Evolutionary conservation across 2,113 vertebrate species (phyloP).

Genomic region (Chaetura pelagica): DNA sequence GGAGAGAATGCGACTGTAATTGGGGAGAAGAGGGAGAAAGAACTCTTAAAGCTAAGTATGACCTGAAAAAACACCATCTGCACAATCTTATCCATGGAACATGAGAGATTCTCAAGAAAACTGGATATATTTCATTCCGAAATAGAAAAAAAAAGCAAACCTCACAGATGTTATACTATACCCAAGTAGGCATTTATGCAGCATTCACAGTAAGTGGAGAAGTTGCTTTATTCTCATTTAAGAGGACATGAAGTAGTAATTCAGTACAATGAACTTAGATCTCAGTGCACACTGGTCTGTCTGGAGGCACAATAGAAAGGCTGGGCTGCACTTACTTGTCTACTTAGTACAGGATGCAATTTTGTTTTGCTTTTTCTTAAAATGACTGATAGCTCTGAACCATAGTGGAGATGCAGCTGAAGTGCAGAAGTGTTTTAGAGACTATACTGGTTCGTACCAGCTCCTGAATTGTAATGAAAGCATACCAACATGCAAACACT

Average conservation of each 20-base stretch:
- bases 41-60: neutral
- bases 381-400: neutral
- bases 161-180: neutral
- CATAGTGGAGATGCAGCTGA: neutral
- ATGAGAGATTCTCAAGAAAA: neutral
- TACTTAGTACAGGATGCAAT: neutral
- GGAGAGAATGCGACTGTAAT: neutral
- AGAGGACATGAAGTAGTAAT: neutral
- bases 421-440: neutral
- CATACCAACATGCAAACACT: neutral
- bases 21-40: neutral
- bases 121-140: neutral
- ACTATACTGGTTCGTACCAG: neutral
- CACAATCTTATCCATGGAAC: neutral
- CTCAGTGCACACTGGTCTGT: neutral
- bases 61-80: neutral
- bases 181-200: neutral
- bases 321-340: neutral
- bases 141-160: neutral
- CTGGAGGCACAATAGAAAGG: neutral
- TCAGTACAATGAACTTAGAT: neutral
- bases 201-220: neutral
- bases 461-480: neutral
- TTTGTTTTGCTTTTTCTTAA: neutral
- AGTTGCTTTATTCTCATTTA: neutral